phyloP scores from a whole-genome alignment of 2,888 invertebrate species.

The Xylocampa areola region DNA sequence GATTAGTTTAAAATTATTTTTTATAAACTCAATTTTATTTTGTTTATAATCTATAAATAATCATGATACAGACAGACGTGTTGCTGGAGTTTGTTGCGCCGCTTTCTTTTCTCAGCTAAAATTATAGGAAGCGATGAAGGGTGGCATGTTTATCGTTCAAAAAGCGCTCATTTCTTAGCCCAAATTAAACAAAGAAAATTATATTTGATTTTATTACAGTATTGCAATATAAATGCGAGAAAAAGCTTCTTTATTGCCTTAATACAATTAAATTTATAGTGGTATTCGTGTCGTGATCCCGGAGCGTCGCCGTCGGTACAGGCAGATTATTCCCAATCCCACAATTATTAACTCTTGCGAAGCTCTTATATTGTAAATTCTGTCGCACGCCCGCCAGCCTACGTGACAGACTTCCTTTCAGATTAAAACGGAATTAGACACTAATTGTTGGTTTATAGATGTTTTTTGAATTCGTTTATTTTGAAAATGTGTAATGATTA shows the following conservation, averaged over 20 bases:
- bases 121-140: too few relatives aligned
- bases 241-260: slow-evolving; percentile 49
- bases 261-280: slow-evolving; percentile 60
- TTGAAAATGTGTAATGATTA: too few relatives aligned
- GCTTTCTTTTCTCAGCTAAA: too few relatives aligned
- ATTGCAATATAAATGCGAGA: slow-evolving; percentile 9
- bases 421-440: slow-evolving; percentile 50
- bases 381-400: slow-evolving; percentile 46
- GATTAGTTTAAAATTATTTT: too few relatives aligned
- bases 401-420: slow-evolving; percentile 59
- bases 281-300: slow-evolving; percentile 30
- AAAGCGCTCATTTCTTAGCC: too few relatives aligned
- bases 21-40: too few relatives aligned
- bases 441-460: slow-evolving; percentile 40
- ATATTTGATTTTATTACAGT: background rate
- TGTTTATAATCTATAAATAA: too few relatives aligned
- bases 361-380: slow-evolving; percentile 62
- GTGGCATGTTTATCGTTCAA: too few relatives aligned
- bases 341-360: slow-evolving; percentile 66
- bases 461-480: slow-evolving; percentile 1
- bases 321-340: slow-evolving; percentile 62
- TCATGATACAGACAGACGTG: too few relatives aligned
- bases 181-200: too few relatives aligned
- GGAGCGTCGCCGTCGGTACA: slow-evolving; percentile 28
- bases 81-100: too few relatives aligned